Evolutionary conservation across 2,888 invertebrate genomes (phyloP).

Genomic region (Dilophus febrilis): DNA sequence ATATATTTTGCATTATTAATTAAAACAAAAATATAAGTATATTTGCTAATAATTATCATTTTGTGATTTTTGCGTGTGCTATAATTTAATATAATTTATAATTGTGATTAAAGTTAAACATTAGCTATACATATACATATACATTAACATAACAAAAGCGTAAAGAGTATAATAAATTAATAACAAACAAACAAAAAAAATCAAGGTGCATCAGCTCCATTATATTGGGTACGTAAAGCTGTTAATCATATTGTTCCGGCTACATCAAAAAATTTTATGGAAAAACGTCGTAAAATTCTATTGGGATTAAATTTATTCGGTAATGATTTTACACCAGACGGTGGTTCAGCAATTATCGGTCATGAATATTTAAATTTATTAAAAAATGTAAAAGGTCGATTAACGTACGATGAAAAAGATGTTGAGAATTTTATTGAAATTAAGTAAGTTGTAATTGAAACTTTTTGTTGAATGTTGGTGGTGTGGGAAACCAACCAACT

Average conservation of each 20-base stretch:
- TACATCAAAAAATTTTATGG: constrained; percentile 27
- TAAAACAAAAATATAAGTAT: too few species aligned
- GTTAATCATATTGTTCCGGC: constrained; percentile 54
- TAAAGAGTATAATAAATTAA: too few species aligned
- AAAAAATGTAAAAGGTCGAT: constrained; percentile 54
- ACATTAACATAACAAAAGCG: too few species aligned
- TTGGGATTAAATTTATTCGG: constrained; percentile 90
- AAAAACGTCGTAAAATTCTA: constrained; percentile 59
- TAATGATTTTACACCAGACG: constrained; percentile 65
- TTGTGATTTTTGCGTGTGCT: too few species aligned
- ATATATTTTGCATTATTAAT: too few species aligned
- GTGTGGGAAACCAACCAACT: too few species aligned
- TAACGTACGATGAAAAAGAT: constrained; percentile 58
- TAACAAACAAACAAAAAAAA: too few species aligned
- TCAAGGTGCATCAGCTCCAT: constrained; percentile 82
- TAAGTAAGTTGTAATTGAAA: constrained; percentile 42
- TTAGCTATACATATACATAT: too few species aligned
- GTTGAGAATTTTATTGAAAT: constrained; percentile 76
- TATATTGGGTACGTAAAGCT: constrained; percentile 64
- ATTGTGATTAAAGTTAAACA: too few species aligned
- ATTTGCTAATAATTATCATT: too few species aligned
- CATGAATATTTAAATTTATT: constrained; percentile 60
- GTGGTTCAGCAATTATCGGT: constrained; percentile 69
- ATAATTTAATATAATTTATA: too few species aligned
- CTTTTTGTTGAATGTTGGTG: too few species aligned